Conservation (phyloP, 2,888 invertebrate species). For the Frankliniella intonsa region DNA sequence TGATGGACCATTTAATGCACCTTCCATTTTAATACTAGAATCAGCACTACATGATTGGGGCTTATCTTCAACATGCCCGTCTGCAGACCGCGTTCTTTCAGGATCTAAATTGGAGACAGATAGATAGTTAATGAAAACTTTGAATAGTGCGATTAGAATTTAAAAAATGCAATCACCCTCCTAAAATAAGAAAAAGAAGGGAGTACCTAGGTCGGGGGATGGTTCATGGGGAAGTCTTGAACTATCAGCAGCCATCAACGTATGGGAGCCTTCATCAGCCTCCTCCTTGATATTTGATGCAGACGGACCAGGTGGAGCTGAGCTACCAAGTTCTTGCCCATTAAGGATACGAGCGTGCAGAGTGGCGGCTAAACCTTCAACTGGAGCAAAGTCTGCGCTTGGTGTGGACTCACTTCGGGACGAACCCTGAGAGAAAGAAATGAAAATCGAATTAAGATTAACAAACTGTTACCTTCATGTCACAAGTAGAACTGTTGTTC, state of each 20-base stretch:
- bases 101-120: neutral
- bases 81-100: neutral
- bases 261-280: constrained; percentile 37
- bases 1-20: neutral
- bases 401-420: neutral
- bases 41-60: neutral
- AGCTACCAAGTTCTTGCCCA: constrained; percentile 49
- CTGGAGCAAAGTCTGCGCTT: constrained; percentile 39
- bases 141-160: neutral
- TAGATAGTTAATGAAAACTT: neutral
- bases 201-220: neutral
- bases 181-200: too few species aligned
- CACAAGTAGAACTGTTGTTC: too few species aligned
- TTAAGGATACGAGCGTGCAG: constrained; percentile 72
- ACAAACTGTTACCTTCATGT: too few species aligned
- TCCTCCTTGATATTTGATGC: constrained; percentile 46
- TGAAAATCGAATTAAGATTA: too few species aligned
- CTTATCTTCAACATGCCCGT: neutral
- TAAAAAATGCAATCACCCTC: too few species aligned
- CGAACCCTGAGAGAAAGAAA: neutral
- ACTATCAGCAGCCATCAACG: constrained; percentile 27
- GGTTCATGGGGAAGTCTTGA: constrained; percentile 34
- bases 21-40: neutral
- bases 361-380: constrained; percentile 74
- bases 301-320: constrained; percentile 30